Evolutionary conservation across 1,140 invertebrate genomes (phyloP), one percentile per base, ranked within the genome.

Genomic region (Chelonus insularis): DNA sequence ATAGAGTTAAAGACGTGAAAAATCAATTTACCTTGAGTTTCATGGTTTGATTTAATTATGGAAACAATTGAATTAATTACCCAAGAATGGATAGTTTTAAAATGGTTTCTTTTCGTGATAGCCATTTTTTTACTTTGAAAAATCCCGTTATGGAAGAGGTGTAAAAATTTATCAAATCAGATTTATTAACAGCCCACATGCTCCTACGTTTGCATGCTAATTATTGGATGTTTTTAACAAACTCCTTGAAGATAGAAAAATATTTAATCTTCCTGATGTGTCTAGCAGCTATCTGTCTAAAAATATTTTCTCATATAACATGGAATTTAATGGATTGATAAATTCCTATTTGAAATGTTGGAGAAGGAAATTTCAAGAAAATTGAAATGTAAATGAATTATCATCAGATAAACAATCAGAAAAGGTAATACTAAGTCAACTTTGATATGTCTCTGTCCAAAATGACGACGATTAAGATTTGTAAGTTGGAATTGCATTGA

Each of bases 401-500:
- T 29, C 3, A 48, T 48, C n/a, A 29, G 11, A 29, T 29, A 29
- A 29, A 29, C 12, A 3, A 14, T 7, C 20, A 4, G 23, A n/a
- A 36, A 54, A 18, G 9, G 9, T 54, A 2, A 54, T 6, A 1
- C 3, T 12, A 12, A 51, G 25, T 51, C 1, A 18, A 43, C n/a
- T 16, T 16, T 7, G 7, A 43, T 14, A 43, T 43, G 41, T 16
- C 41, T 16, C 12, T 43, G 41, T 43, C 41, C 14, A 43, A 43
- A 43, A 14, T 43, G 1, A 4, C 16, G 41, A 16, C 41, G 12
- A 43, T 57, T 29, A 12, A 43, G 12, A 39, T 14, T 23, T 7
- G 54, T 29, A 23, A 12, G 39, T 50, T 45, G 48, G 59, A 60
- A 60, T 60, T 57, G 60, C 64, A 59, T 62, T 62, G 29, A 51